Base-by-base conservation (phyloP, 2,797 vertebrate species). In the Gastrophryne carolinensis region DNA sequence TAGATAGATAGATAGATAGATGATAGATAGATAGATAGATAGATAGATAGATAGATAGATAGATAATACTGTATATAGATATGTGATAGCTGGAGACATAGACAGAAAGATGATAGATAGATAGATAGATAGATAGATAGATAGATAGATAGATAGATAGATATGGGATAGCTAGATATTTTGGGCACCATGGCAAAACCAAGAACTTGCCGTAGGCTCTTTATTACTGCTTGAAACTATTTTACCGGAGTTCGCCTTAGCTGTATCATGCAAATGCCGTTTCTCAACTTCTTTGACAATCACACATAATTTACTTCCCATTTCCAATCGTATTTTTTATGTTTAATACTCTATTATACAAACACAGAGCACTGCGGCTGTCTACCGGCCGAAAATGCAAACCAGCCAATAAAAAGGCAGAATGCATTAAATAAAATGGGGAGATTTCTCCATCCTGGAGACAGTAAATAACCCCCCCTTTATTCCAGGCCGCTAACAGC, bases 381-480 rank as follows among this genome's bases (percentile, higher is more conserved):
- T 17, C 2, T 4, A 26, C 3, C 4, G 58, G 26, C 50, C 15
- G 19, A 63, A 70, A 32, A 60, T 39, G 72, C 53, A 67, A 61
- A 30, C 32, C 10, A 29, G 39, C 37, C 26, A 54, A 63, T 62
- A 76, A 76, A 76, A 53, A 12, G 34, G 2, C 34, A 35, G 35
- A 56, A 77, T 56, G 37, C 19, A 11, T 54, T 23, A 76, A 50
- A 54, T 68, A 53, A 76, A 76, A 54, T 27, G 58, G 53, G 74
- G 57, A 70, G 50, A 64, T 64, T 26, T 70, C 12, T 34, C 10
- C 2, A 13, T 27, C 26, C 3, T n/a, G 52, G 60, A 27, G 12
- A 1, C 26, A 11, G 37, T 77, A 72, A 78, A 71, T 65, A 66
- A 72, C 53, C 37, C n/a, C 61, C 75, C 67, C 67, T 50, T 66